Conservation (phyloP, 2,888 invertebrate species). For the Leptopilina drosophilae region DNA sequence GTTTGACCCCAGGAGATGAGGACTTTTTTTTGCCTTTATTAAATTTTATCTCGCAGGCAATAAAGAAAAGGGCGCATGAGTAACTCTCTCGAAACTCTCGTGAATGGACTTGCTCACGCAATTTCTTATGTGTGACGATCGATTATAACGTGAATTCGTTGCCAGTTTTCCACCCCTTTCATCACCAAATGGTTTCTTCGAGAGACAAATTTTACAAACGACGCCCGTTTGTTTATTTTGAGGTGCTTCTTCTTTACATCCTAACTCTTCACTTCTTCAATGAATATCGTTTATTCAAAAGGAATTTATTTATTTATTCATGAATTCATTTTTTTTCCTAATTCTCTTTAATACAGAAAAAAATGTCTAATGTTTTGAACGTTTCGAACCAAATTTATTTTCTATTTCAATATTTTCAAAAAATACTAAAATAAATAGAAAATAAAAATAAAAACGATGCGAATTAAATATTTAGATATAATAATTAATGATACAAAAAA, state of each 20-base stretch:
- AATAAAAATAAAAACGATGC: too few relatives aligned
- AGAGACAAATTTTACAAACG: background rate
- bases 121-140: conserved; percentile 19
- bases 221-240: conserved; percentile 7
- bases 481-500: too few relatives aligned
- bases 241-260: background rate
- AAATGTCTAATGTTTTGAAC: too few relatives aligned
- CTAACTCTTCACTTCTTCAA: background rate
- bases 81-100: background rate
- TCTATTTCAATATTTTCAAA: too few relatives aligned
- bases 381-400: too few relatives aligned
- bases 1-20: conserved; percentile 42
- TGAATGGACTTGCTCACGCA: conserved; percentile 32
- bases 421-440: too few relatives aligned
- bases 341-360: too few relatives aligned
- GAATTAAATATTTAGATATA: too few relatives aligned
- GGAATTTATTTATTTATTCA: too few relatives aligned
- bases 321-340: too few relatives aligned
- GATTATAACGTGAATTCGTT: conserved; percentile 9
- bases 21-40: conserved; percentile 43
- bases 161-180: conserved; percentile 28
- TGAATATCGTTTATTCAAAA: too few relatives aligned
- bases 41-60: conserved; percentile 41
- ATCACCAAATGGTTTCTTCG: conserved; percentile 1
- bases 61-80: conserved; percentile 16